These are phyloP conservation scores for Pseudomyrmex cubaensis DNA, from an alignment of 1,140 invertebrate species.

Conservation along the genomic window DNA sequence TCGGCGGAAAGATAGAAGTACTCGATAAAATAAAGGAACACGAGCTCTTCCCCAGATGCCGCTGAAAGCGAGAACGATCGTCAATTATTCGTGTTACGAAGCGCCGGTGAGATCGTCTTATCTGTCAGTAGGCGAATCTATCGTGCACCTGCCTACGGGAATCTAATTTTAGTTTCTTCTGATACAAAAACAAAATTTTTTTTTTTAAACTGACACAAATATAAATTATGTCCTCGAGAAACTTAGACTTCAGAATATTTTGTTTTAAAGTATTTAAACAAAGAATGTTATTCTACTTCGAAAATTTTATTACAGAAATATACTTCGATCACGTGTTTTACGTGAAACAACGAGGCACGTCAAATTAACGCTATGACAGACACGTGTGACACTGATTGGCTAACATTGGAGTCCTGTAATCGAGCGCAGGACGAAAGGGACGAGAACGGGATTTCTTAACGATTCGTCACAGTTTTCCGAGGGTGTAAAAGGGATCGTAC, in stretches of 20 bases:
- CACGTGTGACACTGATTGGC: conserved; percentile 25
- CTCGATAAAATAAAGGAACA: conserved; percentile 60
- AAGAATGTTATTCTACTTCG: no score
- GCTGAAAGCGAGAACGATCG: conserved; percentile 29
- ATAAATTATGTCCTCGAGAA: no score
- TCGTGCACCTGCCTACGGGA: no score
- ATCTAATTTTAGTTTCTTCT: no score
- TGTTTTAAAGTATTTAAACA: no score
- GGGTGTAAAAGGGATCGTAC: conserved; percentile 26
- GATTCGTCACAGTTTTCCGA: conserved; percentile 42
- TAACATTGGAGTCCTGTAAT: background rate
- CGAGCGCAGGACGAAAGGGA: background rate
- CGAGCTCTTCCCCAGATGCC: conserved; percentile 5
- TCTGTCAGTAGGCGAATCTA: no score
- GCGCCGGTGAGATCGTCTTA: no score
- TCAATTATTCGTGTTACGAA: conserved; percentile 25
- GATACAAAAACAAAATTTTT: no score
- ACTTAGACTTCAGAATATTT: no score
- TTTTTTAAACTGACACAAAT: no score
- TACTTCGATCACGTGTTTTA: background rate
- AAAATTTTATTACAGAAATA: background rate
- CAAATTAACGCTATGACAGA: conserved; percentile 12
- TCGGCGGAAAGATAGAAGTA: conserved; percentile 57
- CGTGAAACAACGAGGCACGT: conserved; percentile 27
- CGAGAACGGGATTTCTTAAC: conserved; percentile 38